phyloP scores from a whole-genome alignment of 2,113 vertebrate species.

The Picathartes gymnocephalus region DNA sequence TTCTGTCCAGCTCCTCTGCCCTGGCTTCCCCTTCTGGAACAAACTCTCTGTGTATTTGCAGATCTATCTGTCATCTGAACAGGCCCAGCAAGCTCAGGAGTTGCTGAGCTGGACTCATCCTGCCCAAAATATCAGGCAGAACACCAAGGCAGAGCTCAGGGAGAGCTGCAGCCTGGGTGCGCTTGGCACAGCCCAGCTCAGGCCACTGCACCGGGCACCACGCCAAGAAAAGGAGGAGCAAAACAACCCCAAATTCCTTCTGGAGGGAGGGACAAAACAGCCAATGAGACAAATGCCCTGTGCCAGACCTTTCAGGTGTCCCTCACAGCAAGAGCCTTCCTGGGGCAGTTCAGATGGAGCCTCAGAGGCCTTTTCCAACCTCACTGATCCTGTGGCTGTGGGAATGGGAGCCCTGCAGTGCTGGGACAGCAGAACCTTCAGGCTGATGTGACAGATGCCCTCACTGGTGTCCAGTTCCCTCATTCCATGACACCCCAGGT shows the following conservation, averaged over 20 bases:
- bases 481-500: slow-evolving; percentile 36
- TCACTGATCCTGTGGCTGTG: neutral
- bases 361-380: neutral
- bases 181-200: neutral
- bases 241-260: neutral
- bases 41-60: neutral
- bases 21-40: neutral
- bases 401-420: neutral
- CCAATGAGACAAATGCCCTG: neutral
- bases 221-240: neutral
- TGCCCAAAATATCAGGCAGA: neutral
- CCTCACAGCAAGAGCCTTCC: neutral
- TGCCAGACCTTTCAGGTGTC: neutral
- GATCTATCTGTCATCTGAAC: neutral
- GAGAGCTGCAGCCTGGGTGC: neutral
- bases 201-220: neutral
- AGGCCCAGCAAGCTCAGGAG: neutral
- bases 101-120: neutral
- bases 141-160: neutral
- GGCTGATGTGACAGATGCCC: neutral
- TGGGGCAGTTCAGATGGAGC: neutral
- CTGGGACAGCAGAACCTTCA: neutral
- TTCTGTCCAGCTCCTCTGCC: neutral
- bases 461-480: neutral
- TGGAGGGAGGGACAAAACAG: neutral